Evolutionary conservation across 1,140 invertebrate species (phyloP), one percentile per base, ranked within the genome.

Genomic region (Acromyrmex charruanus): DNA sequence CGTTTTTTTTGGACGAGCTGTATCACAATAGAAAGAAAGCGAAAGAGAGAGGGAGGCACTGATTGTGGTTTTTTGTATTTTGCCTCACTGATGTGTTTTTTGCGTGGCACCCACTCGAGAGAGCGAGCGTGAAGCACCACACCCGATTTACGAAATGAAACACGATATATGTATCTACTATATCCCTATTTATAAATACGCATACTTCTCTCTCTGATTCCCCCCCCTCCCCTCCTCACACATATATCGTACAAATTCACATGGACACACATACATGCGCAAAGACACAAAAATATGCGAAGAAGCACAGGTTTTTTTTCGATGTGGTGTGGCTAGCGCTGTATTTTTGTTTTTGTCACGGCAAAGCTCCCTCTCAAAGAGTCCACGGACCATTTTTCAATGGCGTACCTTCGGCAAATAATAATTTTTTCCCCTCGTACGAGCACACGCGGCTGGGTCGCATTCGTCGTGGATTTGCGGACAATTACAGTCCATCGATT

Each of bases 261-360:
- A 59, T 9, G 74, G n/a, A 87, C 74, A 85, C 25, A 63, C 63
- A 63, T 31, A 58, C 61, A 58, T n/a, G 25, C 35, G 75, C 86
- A 91, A 85, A 44, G 69, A 87, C 79, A 90, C 49, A 51, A 51
- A 51, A 51, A 49, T 51, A 69, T 69, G 14, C 91, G 75, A 92
- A 44, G 21, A 90, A 94, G 94, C 94, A 94, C 94, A 91, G 86
- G 44, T 87, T 89, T 79, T 88, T 86, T 87, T 87, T 95, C 92
- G 91, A 95, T 95, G 94, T 95, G 94, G 94, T 95, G 94, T 95
- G 93, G 93, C 94, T 95, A 95, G 90, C 92, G 91, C 94, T 94
- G 88, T 80, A 79, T 93, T 93, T 90, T 93, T 85, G 77, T 91
- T 91, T 93, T 92, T 92, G 77, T 89, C 89, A 91, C 89, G 88